Conservation (phyloP, 1,140 invertebrate species). For the Daktulosphaira vitifoliae region DNA sequence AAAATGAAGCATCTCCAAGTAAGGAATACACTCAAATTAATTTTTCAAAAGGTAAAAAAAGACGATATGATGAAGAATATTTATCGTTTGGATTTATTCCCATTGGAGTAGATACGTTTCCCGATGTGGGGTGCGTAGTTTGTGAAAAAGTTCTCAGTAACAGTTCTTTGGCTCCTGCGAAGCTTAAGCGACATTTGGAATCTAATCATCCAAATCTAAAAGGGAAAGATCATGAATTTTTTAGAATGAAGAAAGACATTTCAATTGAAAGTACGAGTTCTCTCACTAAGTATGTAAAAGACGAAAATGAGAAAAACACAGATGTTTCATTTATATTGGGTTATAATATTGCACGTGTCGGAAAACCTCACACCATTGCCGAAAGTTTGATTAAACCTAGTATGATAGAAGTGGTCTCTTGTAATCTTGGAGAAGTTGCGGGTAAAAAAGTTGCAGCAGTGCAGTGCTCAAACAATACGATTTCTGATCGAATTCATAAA, state of each 20-base stretch:
- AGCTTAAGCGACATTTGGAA: conserved; percentile 21
- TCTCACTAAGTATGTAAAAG: conserved; percentile 10
- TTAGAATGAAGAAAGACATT: conserved; percentile 9
- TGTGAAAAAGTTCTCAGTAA: conserved; percentile 11
- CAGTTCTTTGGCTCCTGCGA: conserved; percentile 15
- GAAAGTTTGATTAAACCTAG: conserved; percentile 33
- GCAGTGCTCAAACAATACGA: not conserved
- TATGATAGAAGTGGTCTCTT: conserved; percentile 8
- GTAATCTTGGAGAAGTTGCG: not conserved
- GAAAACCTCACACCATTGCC: conserved; percentile 37
- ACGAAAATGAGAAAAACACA: conserved; percentile 19
- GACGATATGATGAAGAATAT: conserved; percentile 25
- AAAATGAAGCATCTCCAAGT: conserved; percentile 12
- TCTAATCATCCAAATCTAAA: conserved; percentile 1
- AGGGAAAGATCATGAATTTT: conserved; percentile 3
- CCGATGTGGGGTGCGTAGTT: conserved; percentile 14
- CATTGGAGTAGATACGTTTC: conserved; percentile 6
- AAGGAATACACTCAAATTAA: conserved; percentile 22
- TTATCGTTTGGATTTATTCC: conserved; percentile 17
- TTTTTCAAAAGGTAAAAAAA: conserved; percentile 17
- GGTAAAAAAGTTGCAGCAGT: conserved; percentile 8
- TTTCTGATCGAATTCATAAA: not conserved
- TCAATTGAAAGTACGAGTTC: conserved; percentile 2
- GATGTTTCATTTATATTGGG: conserved; percentile 23
- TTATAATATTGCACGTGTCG: conserved; percentile 39